Base-by-base conservation (phyloP, 2,797 vertebrate genomes). In the Anas capensis region DNA sequence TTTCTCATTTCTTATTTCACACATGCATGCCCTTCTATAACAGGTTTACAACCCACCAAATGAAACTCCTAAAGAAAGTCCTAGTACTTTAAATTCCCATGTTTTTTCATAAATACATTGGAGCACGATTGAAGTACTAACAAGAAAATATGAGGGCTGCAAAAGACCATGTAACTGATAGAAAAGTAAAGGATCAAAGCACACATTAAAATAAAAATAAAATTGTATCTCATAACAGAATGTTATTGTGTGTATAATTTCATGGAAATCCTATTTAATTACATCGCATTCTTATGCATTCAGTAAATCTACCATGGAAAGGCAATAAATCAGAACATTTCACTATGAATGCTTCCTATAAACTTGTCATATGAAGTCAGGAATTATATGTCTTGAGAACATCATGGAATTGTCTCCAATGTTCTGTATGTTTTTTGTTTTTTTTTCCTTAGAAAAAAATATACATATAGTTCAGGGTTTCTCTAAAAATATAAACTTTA, bases 161-260 rank as follows among this genome's bases (percentile, higher is more conserved):
- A 88, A 92, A 86, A 69, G 56, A 53, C 8, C 46, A 29, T n/a
- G 51, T 19, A 77, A 64, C 2, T 53, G 40, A 93, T 49, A 60
- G 2, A 86, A 51, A 23, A 93, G 26, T 38, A 77, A 92, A 82
- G 40, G 64, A 89, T 75, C 60, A 91, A 87, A 90, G 24, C 13
- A 38, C 15, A 56, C 8, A 49, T 70, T 71, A 94, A 93, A 90
- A 86, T 61, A 53, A 84, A 94, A 88, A 64, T 66, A 83, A 84
- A 93, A 82, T 36, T 33, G 34, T 72, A 69, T 85, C 44, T 92
- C 71, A 69, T 76, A 82, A 16, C 38, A 79, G 92, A 88, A 86
- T 46, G 13, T 10, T 92, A 66, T 33, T 71, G 65, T 34, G 71
- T 76, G 66, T n/a, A 79, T 87, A 88, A 72, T 87, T 84, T 88